Evolutionary conservation across 2,888 invertebrate genomes (phyloP), one percentile per base, ranked within the genome.

Genomic region (Apamea crenata): DNA sequence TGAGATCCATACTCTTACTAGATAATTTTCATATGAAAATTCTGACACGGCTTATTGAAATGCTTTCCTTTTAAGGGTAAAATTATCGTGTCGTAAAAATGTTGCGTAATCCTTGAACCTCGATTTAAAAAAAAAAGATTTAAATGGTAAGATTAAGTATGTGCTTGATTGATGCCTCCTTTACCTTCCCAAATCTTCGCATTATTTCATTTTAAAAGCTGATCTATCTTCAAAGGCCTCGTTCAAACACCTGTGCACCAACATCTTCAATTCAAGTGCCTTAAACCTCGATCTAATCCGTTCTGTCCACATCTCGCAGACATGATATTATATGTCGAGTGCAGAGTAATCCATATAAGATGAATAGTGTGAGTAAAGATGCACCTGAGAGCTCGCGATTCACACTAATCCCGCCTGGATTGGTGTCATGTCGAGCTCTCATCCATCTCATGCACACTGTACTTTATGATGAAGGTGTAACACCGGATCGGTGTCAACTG

Each of bases 11-110:
- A 76, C 66, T 76, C 70, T 74, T 29, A 66, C 29, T 71, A 56
- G 80, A 71, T 68, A 1, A 74, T 70, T 66, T 85, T 71, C 78
- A 83, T 83, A 86, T 82, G 84, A 85, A 86, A 75, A 84, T 81
- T 85, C 75, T 77, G 56, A 29, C 63, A 47, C 32, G 50, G 63
- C 56, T 75, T 83, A 85, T 70, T 85, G 72, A 72, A 82, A 75
- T 53, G 53, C 32, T 78, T 72, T 61, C 65, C 25, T 74, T 63
- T 36, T 69, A 29, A 40, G n/a, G 67, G 70, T 77, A 73, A 66
- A 44, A 21, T 70, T 77, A 63, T 70, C 36, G 14, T 14, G 47
- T 73, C 65, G 59, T 66, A 78, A 69, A 82, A 65, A 59, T 56
- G 56, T 69, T 50, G 32, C 8, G 29, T 16, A 10, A 25, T 61